These are phyloP conservation scores for Parochlus steinenii DNA, from an alignment of 2,888 invertebrate species.

Conservation along the genomic window DNA sequence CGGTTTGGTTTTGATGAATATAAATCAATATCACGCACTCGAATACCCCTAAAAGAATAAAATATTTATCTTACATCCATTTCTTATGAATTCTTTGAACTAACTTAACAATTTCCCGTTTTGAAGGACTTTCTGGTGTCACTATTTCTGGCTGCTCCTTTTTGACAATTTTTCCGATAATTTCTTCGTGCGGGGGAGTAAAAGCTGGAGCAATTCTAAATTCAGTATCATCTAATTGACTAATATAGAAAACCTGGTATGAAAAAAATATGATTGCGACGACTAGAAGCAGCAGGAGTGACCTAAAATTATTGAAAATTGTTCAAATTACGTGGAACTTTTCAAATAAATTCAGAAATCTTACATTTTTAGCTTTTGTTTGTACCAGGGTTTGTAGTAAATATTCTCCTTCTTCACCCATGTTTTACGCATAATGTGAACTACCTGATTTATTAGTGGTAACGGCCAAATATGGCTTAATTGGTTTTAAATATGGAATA, in stretches of 20 bases:
- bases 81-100: background rate
- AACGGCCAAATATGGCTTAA: too few species aligned
- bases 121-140: background rate
- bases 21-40: constrained; percentile 27
- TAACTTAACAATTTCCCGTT: constrained; percentile 11
- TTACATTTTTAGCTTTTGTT: constrained; percentile 30
- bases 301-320: too few species aligned
- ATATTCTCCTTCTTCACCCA: constrained; percentile 31
- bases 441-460: too few species aligned
- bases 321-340: too few species aligned
- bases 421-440: constrained; percentile 28
- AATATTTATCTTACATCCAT: background rate
- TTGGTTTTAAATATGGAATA: too few species aligned
- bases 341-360: too few species aligned
- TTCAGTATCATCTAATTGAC: constrained; percentile 23
- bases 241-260: constrained; percentile 30
- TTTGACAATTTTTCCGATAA: background rate
- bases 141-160: background rate
- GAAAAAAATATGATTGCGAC: constrained; percentile 27
- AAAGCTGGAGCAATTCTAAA: constrained; percentile 22
- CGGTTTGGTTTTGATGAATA: constrained; percentile 31
- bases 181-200: constrained; percentile 18
- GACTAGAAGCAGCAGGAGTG: constrained; percentile 26
- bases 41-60: constrained; percentile 25
- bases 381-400: constrained; percentile 30